Base-by-base conservation (phyloP, 2,888 invertebrate species). In the Panopea generosa region DNA sequence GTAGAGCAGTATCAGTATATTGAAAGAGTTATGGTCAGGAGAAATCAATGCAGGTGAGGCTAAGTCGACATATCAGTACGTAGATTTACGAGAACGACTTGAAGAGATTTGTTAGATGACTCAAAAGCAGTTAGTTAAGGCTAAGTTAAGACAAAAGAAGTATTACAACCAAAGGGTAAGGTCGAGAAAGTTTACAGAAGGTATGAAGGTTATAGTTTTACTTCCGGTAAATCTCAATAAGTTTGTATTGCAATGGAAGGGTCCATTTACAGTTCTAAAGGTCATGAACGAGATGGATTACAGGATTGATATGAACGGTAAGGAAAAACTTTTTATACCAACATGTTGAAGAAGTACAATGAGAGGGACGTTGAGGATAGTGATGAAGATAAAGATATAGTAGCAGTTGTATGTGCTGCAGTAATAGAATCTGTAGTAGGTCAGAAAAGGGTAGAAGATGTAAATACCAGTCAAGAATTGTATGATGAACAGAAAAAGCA, bases 1-100 rank as follows among this genome's bases (percentile, higher is more conserved):
- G 75, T 7, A 81, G 83, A 20, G 83, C 83, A 59, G 76, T 84
- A 40, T 49, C 84, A 14, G 26, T 84, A 16, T 84, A 82, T 63
- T 77, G 82, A 40, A 40, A 40, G 7, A 40, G 40, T 7, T 40
- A 16, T 40, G 40, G 40, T 40, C 40, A 40, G 40, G 40, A 11
- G 40, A 40, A 16, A 16, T 40, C 9, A 40, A 16, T 40, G 16
- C 40, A n/a, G n/a, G n/a, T n/a, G n/a, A n/a, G n/a, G n/a, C n/a
- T n/a, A n/a, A n/a, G n/a, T n/a, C n/a, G n/a, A n/a, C n/a, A n/a
- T n/a, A n/a, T n/a, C n/a, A n/a, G n/a, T n/a, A n/a, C n/a, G n/a
- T n/a, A n/a, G n/a, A n/a, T n/a, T n/a, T n/a, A n/a, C n/a, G n/a
- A n/a, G n/a, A n/a, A n/a, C n/a, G n/a, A n/a, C n/a, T n/a, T 16